These are phyloP conservation scores for Limnephilus marmoratus DNA, from an alignment of 2,888 invertebrate species.

Conservation along the genomic window DNA sequence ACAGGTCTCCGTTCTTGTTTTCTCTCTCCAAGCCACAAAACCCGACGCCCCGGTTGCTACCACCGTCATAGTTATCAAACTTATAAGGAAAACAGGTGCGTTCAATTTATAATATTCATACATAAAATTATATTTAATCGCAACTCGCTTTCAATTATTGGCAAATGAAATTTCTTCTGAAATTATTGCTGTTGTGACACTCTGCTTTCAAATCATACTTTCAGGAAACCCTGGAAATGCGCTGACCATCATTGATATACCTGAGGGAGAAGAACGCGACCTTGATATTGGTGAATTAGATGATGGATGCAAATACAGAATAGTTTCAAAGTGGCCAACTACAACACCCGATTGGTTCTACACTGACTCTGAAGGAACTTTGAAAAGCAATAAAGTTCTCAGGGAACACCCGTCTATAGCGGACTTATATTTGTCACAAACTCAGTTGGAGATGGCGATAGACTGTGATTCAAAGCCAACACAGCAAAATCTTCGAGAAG, in stretches of 20 bases:
- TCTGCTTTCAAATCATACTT: neutral
- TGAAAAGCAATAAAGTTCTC: slow-evolving; percentile 68
- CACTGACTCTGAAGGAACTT: slow-evolving; percentile 71
- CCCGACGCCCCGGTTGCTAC: slow-evolving; percentile 27
- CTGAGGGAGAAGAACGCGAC: slow-evolving; percentile 72
- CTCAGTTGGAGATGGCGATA: slow-evolving; percentile 74
- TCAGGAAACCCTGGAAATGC: slow-evolving; percentile 68
- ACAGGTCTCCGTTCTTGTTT: slow-evolving; percentile 45
- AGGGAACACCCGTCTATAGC: slow-evolving; percentile 75
- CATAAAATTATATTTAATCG: neutral
- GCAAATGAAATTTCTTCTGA: neutral
- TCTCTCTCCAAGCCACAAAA: slow-evolving; percentile 49
- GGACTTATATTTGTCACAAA: slow-evolving; percentile 74
- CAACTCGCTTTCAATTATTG: no score
- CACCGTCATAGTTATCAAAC: slow-evolving; percentile 50
- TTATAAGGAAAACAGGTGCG: slow-evolving; percentile 15
- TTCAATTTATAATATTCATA: neutral
- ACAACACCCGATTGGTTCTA: slow-evolving; percentile 72
- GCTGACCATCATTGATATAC: slow-evolving; percentile 71
- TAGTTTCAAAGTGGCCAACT: slow-evolving; percentile 72
- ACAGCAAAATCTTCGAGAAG: slow-evolving; percentile 59
- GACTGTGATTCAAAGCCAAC: slow-evolving; percentile 68
- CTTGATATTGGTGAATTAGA: slow-evolving; percentile 70
- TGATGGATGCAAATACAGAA: slow-evolving; percentile 70
- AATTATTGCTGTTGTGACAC: neutral